Conservation (phyloP, 2,797 vertebrate genomes). For the Tenualosa thibaudeaui region DNA sequence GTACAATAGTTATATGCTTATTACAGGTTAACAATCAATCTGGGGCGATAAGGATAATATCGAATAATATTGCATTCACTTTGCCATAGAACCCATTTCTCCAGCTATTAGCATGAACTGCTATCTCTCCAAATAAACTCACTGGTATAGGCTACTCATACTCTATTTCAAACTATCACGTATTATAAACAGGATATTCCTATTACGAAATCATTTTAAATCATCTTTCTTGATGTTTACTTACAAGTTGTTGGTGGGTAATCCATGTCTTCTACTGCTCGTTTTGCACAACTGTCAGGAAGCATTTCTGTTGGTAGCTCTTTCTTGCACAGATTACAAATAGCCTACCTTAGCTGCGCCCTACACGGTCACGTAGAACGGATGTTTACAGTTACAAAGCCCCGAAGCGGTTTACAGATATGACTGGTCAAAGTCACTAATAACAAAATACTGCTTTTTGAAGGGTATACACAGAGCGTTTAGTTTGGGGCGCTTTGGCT, state of each 20-base stretch:
- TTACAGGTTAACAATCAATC: background rate
- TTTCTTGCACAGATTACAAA: slow-evolving; percentile 45
- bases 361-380: slow-evolving; percentile 54
- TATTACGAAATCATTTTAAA: background rate
- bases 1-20: background rate
- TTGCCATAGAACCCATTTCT: background rate
- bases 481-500: slow-evolving; percentile 84
- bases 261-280: slow-evolving; percentile 67
- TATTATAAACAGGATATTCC: background rate
- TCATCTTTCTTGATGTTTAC: slow-evolving; percentile 36
- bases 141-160: background rate
- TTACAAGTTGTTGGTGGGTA: slow-evolving; percentile 69
- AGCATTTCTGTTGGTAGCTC: slow-evolving; percentile 39
- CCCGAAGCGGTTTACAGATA: slow-evolving; percentile 33
- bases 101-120: background rate
- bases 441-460: slow-evolving; percentile 43
- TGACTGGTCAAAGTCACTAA: slow-evolving; percentile 48
- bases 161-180: background rate
- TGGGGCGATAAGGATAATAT: background rate
- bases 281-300: slow-evolving; percentile 47
- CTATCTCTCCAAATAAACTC: background rate
- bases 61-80: background rate
- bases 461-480: slow-evolving; percentile 81
- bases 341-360: slow-evolving; percentile 49
- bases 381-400: slow-evolving; percentile 42